Conservation (phyloP, 2,888 invertebrate species). For the Orchestes rusci region DNA sequence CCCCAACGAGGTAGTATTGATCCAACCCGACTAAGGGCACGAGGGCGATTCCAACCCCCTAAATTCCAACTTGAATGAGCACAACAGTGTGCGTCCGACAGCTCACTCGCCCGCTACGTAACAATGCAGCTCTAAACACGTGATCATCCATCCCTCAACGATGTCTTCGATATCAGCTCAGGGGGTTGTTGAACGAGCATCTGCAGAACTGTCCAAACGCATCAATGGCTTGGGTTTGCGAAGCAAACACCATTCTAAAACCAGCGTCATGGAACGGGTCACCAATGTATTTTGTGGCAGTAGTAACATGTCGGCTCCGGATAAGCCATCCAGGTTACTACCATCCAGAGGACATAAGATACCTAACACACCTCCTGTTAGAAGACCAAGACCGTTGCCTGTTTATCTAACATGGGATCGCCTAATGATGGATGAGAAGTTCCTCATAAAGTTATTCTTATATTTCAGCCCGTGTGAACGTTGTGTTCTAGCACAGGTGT, state of each 20-base stretch:
- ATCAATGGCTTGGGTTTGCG: slow-evolving; percentile 66
- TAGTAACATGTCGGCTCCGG: slow-evolving; percentile 44
- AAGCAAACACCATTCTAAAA: slow-evolving; percentile 44
- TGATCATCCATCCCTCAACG: slow-evolving; percentile 2
- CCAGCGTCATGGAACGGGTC: slow-evolving; percentile 79
- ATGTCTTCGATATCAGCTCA: slow-evolving; percentile 47
- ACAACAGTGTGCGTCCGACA: slow-evolving; percentile 12
- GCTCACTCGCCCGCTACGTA: slow-evolving; percentile 6
- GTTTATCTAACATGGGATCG: slow-evolving; percentile 63
- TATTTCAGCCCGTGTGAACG: slow-evolving; percentile 68
- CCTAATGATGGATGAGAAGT: slow-evolving; percentile 75
- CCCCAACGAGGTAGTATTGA: slow-evolving; percentile 9
- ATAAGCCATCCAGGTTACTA: slow-evolving; percentile 46
- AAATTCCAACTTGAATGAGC: background rate
- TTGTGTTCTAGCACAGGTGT: slow-evolving; percentile 74
- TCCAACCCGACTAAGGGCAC: slow-evolving; percentile 3
- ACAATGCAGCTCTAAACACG: too few species aligned
- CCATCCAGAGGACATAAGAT: slow-evolving; percentile 30
- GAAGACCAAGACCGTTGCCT: slow-evolving; percentile 46
- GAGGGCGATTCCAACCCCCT: slow-evolving; percentile 11
- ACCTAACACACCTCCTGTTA: slow-evolving; percentile 25
- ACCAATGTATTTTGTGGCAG: slow-evolving; percentile 77
- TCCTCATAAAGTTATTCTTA: slow-evolving; percentile 70
- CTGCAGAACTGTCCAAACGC: slow-evolving; percentile 81
- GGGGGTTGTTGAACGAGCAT: slow-evolving; percentile 86